Percentiles rank a stretch among this genome's conserved stretches.
Evolutionary conservation across 2,888 invertebrate genomes (phyloP).

Genomic region (Drymonia ruficornis): DNA sequence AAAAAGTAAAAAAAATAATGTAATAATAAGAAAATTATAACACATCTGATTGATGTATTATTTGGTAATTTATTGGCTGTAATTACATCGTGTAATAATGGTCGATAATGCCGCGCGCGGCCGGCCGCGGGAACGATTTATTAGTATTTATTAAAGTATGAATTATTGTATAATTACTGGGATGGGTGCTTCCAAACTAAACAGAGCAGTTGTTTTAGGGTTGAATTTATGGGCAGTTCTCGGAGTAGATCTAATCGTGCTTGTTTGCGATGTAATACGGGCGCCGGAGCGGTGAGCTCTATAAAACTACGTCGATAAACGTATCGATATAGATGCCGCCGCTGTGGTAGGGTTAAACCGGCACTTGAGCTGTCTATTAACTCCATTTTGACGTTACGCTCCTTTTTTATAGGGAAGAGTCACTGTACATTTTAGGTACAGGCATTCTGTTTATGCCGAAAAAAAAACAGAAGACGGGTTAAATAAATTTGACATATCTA

Average conservation of each 20-base stretch:
- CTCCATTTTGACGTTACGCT: slow-evolving; percentile 41
- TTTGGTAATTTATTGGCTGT: slow-evolving; percentile 83
- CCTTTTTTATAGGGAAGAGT: not conserved
- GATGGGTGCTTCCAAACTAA: slow-evolving; percentile 81
- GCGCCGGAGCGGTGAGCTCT: slow-evolving; percentile 38
- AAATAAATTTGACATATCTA: no score
- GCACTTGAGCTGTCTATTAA: slow-evolving; percentile 35
- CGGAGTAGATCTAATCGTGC: slow-evolving; percentile 73
- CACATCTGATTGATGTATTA: slow-evolving; percentile 85
- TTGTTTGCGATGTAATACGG: slow-evolving; percentile 59
- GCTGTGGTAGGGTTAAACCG: slow-evolving; percentile 21
- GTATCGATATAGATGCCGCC: slow-evolving; percentile 19
- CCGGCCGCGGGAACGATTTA: slow-evolving; percentile 76
- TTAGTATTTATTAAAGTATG: slow-evolving; percentile 85
- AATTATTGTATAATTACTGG: slow-evolving; percentile 84
- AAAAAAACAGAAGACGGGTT: no score
- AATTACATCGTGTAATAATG: slow-evolving; percentile 84
- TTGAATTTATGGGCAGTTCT: slow-evolving; percentile 78
- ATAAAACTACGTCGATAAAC: slow-evolving; percentile 41
- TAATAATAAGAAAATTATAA: slow-evolving; percentile 80
- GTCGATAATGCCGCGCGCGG: slow-evolving; percentile 71
- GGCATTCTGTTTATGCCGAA: no score
- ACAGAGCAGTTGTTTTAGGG: slow-evolving; percentile 80
- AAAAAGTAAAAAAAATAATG: slow-evolving; percentile 62
- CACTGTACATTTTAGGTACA: no score